Percentiles rank a stretch among this genome's conserved stretches.
phyloP scores from a whole-genome alignment of 2,797 vertebrate species.

The Alauda arvensis region DNA sequence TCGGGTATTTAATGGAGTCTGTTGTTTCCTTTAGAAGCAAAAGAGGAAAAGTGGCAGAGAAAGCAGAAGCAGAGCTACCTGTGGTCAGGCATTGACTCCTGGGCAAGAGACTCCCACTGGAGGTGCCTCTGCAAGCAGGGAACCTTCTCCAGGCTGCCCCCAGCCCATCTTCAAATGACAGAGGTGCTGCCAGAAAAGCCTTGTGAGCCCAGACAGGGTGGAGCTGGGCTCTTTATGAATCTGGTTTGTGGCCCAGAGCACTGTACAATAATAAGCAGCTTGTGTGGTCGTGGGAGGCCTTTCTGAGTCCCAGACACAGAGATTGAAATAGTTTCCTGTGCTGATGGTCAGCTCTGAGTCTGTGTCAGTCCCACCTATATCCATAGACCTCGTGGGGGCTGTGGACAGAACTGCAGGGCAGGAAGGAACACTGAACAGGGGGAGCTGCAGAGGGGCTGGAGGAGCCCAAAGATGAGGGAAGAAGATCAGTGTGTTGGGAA shows the following conservation, averaged over 20 bases:
- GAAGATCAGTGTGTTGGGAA: not conserved
- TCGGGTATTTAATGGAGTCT: not conserved
- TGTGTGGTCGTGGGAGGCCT: constrained; percentile 46
- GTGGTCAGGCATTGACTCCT: not conserved
- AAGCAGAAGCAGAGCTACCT: not conserved
- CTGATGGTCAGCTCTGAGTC: not conserved
- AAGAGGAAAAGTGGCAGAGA: not conserved
- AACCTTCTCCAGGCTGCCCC: not conserved
- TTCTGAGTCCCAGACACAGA: constrained; percentile 1
- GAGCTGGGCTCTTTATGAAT: constrained; percentile 47
- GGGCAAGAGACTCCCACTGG: not conserved
- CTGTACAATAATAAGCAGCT: constrained; percentile 47
- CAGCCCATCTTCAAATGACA: not conserved
- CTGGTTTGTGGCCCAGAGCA: constrained; percentile 42
- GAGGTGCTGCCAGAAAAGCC: constrained; percentile 22
- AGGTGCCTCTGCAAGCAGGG: not conserved
- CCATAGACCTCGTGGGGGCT: not conserved
- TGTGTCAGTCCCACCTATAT: not conserved
- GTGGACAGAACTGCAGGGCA: not conserved
- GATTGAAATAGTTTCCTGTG: not conserved
- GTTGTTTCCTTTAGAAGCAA: not conserved
- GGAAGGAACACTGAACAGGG: not conserved
- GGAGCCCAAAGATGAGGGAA: not conserved
- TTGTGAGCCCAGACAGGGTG: constrained; percentile 53
- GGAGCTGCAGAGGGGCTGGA: not conserved